These are phyloP conservation scores for Zosterops borbonicus DNA, from an alignment of 2,113 vertebrate genomes.

Conservation along the genomic window DNA sequence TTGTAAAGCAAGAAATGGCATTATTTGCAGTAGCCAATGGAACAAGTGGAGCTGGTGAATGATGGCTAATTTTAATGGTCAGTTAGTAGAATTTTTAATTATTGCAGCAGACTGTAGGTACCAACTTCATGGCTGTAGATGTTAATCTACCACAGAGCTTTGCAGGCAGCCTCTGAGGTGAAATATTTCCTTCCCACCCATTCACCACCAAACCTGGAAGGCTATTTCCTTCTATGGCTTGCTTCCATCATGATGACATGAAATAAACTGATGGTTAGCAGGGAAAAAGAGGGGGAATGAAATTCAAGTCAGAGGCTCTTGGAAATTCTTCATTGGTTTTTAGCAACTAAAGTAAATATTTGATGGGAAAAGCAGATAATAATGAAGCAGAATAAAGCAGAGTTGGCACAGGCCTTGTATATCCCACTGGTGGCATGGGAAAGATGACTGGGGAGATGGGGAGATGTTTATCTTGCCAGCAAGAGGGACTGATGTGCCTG, in stretches of 20 bases:
- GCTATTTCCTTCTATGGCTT: background rate
- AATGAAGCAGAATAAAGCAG: background rate
- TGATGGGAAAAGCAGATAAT: background rate
- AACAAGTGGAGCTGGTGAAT: background rate
- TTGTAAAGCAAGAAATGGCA: background rate
- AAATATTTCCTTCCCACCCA: background rate
- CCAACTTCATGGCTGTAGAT: background rate
- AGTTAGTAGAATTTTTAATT: background rate
- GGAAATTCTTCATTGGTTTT: background rate
- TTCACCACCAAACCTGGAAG: background rate
- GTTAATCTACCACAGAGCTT: background rate
- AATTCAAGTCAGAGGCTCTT: background rate
- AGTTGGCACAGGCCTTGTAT: background rate
- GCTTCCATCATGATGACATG: background rate
- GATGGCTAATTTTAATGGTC: background rate
- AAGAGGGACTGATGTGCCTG: background rate
- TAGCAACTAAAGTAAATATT: background rate
- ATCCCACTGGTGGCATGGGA: background rate
- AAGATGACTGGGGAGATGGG: background rate
- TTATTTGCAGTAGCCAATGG: background rate
- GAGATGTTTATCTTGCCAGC: background rate
- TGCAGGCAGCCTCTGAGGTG: background rate
- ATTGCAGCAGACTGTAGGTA: background rate
- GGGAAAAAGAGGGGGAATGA: background rate
- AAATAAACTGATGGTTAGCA: background rate